Evolutionary conservation across 2,888 invertebrate species (phyloP).

Genomic region (Willowsia nigromaculata): DNA sequence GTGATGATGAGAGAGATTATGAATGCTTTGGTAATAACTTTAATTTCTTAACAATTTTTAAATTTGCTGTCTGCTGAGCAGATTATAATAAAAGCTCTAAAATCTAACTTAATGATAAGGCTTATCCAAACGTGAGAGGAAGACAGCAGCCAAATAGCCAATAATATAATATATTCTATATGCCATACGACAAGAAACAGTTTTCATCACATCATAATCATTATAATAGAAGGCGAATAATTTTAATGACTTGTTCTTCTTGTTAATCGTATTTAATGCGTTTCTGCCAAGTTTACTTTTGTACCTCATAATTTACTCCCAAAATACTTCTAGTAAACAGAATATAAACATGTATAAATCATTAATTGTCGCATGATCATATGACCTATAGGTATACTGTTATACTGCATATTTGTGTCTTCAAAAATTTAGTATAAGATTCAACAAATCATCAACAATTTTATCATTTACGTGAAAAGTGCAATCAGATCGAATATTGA

Average conservation of each 20-base stretch:
- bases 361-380: background rate
- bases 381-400: background rate
- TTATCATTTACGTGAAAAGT: background rate
- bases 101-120: background rate
- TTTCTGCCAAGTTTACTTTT: background rate
- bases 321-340: background rate
- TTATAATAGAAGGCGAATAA: background rate
- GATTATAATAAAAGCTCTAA: background rate
- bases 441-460: background rate
- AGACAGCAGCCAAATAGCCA: background rate
- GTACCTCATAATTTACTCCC: background rate
- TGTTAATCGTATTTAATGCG: background rate
- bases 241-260: background rate
- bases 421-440: background rate
- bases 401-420: background rate
- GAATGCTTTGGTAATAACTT: background rate
- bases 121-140: background rate
- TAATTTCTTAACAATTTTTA: background rate
- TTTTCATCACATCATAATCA: background rate
- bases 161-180: background rate
- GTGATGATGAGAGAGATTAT: background rate
- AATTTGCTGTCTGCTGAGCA: background rate
- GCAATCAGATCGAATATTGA: background rate
- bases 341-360: background rate
- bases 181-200: background rate